Base-by-base conservation (phyloP, 2,797 vertebrate genomes). In the Discoglossus pictus region DNA sequence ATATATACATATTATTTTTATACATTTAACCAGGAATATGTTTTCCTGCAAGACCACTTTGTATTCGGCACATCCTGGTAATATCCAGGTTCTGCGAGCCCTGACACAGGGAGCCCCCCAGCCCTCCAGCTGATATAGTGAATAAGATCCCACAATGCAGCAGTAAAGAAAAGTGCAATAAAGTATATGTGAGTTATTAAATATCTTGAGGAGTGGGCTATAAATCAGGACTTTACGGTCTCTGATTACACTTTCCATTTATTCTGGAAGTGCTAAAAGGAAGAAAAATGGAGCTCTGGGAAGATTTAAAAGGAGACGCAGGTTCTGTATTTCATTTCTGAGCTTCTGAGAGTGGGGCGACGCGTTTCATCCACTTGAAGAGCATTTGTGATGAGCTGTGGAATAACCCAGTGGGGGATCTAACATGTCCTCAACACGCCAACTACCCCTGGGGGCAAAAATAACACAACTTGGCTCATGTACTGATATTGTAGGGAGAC, bases 211-310 rank as follows among this genome's bases (percentile, higher is more conserved):
- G 80, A 79, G 47, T 70, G 78, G 86, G 70, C 73, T 74, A 85
- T 84, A 85, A 87, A 82, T 87, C 82, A 83, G 81, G 18, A 34
- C 75, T 83, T 88, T 86, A 84, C 83, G 74, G 78, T 74, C 82
- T 76, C 78, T 76, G 79, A 83, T 84, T 83, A 84, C 81, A 85
- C 86, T 84, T 86, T 85, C 82, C 74, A 76, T 82, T 83, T 82
- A 83, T 85, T 82, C 77, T 23, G 1, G 74, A 81, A 85, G 75
- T 27, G 9, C 82, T 85, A 83, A 81, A 82, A 85, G 76, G 76
- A 83, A 82, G 86, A 81, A 82, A 82, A 82, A 80, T 79, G 76
- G 76, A 73, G 61, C 56, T 73, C 10, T 4, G 69, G 53, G 56
- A 78, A 83, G 83, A 79, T 74, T 78, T 78, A 80, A 83, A 75